Evolutionary conservation across 2,797 vertebrate genomes (phyloP).

Genomic region (Esox lucius): DNA sequence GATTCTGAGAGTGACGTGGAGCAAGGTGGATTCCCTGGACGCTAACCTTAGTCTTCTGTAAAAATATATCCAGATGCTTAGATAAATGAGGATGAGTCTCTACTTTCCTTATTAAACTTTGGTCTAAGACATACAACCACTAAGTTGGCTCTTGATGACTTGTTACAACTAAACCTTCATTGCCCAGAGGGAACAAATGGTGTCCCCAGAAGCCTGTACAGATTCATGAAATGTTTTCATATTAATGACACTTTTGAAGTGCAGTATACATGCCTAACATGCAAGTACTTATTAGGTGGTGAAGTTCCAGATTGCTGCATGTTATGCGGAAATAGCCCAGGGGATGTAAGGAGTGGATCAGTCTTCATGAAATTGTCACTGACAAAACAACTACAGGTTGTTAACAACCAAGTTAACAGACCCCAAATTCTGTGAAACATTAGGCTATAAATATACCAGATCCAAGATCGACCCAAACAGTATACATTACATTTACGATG

Average conservation of each 20-base stretch:
- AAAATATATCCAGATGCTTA: constrained; percentile 10
- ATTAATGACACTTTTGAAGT: neutral
- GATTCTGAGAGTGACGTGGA: too few relatives aligned
- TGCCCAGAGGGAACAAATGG: constrained; percentile 26
- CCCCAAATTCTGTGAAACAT: constrained; percentile 8
- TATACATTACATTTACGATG: constrained; percentile 14
- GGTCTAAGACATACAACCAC: constrained; percentile 10
- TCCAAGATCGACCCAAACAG: constrained; percentile 11
- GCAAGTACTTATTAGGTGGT: neutral
- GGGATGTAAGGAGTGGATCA: constrained; percentile 1
- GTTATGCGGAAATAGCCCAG: neutral
- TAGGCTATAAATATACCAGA: constrained; percentile 13
- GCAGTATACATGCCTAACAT: neutral
- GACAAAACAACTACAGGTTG: constrained; percentile 17
- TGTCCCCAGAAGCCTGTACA: constrained; percentile 6
- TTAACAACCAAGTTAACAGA: constrained; percentile 13
- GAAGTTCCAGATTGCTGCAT: neutral
- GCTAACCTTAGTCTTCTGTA: too few relatives aligned
- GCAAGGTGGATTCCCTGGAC: too few relatives aligned
- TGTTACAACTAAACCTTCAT: constrained; percentile 13
- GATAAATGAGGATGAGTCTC: constrained; percentile 1
- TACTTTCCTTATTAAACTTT: constrained; percentile 10
- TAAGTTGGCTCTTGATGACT: constrained; percentile 11
- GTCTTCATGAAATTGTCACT: constrained; percentile 20
- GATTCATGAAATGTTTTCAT: constrained; percentile 9